Evolutionary conservation across 2,113 vertebrate species (phyloP), one percentile per base, ranked within the genome.

Genomic region (Rafetus swinhoei): DNA sequence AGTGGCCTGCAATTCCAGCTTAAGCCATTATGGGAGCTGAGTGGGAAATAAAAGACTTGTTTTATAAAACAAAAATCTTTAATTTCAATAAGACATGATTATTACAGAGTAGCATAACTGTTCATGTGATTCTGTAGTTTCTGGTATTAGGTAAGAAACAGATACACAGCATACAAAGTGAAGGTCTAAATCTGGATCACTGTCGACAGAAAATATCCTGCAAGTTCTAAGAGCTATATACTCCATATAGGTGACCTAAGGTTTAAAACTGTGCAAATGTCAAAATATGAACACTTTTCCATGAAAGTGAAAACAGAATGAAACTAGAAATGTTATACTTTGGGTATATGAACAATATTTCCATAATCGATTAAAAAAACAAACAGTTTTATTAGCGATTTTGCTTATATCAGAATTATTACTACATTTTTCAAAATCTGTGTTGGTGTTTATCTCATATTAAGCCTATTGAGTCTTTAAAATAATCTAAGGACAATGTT

Each of bases 1-100:
- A 88, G 56, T 82, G 81, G 59, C 59, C 88, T 88, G 82, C 84
- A 90, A 4, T 94, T 95, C 84, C 90, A 86, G 60, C 83, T 88
- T 59, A 19, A 2, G 87, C 39, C 27, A 52, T 86, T 80, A 45
- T 53, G 83, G 62, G 86, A 35, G 91, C 59, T 86, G 65, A 88
- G 57, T 39, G 65, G 27, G 21, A 83, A 79, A 86, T 54, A 22
- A 35, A 76, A 13, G 13, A 50, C 12, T 77, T 50, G 21, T 25
- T 77, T 77, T 77, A 24, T 25, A 45, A 25, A 77, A 77, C 13
- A 50, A 77, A 50, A 77, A 11, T 6, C 45, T 45, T 45, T 45
- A 45, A 45, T 79, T 85, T 94, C 92, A 72, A 87, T 27, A 2
- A 32, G n/a, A n/a, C 59, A 89, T 45, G 65, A 56, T 50, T 86